These are phyloP conservation scores for Larimichthys polyactis DNA, from an alignment of 2,113 vertebrate genomes.

Conservation along the genomic window DNA sequence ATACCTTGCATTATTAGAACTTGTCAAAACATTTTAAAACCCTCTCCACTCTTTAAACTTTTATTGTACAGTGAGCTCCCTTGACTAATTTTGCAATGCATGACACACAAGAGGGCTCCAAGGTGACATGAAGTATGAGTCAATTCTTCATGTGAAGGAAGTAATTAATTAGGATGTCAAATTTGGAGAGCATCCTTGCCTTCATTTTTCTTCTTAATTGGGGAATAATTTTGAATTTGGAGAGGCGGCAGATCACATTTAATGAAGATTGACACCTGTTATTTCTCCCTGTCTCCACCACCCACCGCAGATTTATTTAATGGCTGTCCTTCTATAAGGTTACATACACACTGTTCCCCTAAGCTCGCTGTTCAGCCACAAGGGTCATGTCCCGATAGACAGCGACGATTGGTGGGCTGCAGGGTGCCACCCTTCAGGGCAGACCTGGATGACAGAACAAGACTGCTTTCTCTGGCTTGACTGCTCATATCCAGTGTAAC, in stretches of 20 bases:
- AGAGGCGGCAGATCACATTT: conserved; percentile 75
- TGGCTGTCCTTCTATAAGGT: conserved; percentile 67
- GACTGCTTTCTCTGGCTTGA: conserved; percentile 44
- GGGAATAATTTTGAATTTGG: conserved; percentile 81
- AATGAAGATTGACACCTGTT: conserved; percentile 85
- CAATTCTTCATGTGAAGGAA: conserved; percentile 78
- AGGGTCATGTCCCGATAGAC: conserved; percentile 58
- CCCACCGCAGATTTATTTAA: conserved; percentile 68
- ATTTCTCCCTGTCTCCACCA: conserved; percentile 60
- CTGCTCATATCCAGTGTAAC: conserved; percentile 65
- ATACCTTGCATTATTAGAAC: not conserved
- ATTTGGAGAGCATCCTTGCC: conserved; percentile 72
- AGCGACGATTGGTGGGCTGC: conserved; percentile 35
- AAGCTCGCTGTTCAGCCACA: conserved; percentile 42
- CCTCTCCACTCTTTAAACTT: conserved; percentile 42
- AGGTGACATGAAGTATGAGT: conserved; percentile 79
- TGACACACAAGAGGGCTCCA: conserved; percentile 69
- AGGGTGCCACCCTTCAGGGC: conserved; percentile 55
- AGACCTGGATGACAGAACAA: conserved; percentile 57
- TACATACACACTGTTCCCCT: conserved; percentile 40
- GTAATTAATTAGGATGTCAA: conserved; percentile 85
- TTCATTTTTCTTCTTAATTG: conserved; percentile 83
- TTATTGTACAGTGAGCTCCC: conserved; percentile 34
- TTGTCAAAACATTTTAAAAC: conserved; percentile 11
- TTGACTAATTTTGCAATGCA: conserved; percentile 55